Base-by-base conservation (phyloP, 2,888 invertebrate species). In the Epirrhoe alternata region DNA sequence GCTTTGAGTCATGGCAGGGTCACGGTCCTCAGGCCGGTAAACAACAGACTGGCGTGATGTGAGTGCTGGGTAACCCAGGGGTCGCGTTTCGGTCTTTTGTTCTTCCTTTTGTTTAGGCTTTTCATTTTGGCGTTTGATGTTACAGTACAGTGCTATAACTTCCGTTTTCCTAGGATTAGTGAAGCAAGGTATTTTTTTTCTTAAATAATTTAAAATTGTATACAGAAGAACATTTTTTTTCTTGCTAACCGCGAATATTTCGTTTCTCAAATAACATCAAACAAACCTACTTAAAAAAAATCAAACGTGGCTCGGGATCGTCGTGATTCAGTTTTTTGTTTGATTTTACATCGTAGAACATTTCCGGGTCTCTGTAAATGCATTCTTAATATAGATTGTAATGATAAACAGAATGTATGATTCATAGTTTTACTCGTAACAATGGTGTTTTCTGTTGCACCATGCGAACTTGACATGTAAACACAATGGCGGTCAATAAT, bases 1-100 rank as follows among this genome's bases (percentile, higher is more conserved):
- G 71, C 72, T 76, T 51, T 83, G 81, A 84, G 74, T 84, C 82
- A 81, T 72, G 58, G 70, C 69, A 83, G 80, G 85, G 84, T 85
- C 86, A 85, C 83, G 87, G 85, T 66, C 66, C 38, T 16, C 62
- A 64, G 70, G 63, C 63, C 33, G 33, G 65, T 67, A 61, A 68
- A 69, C 67, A 69, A 62, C 63, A 66, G 49, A 61, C 38, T 61
- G 61, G 72, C 74, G 79, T 45, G 58, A 58, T 35, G 45, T 78
- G 79, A 76, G 77, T 80, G 77, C 63, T 81, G 82, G 50, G 76
- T 85, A 47, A 78, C 79, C 68, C 84, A 83, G 75, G 86, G 83
- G 64, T 70, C 67, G 47, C 69, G 64, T 66, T 74, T 79, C 38
- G 72, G 74, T 38, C 81, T 76, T 61, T 64, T 73, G 67, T 75